Evolutionary conservation across 2,888 invertebrate species (phyloP).

Genomic region (Sphaerophoria rueppellii): DNA sequence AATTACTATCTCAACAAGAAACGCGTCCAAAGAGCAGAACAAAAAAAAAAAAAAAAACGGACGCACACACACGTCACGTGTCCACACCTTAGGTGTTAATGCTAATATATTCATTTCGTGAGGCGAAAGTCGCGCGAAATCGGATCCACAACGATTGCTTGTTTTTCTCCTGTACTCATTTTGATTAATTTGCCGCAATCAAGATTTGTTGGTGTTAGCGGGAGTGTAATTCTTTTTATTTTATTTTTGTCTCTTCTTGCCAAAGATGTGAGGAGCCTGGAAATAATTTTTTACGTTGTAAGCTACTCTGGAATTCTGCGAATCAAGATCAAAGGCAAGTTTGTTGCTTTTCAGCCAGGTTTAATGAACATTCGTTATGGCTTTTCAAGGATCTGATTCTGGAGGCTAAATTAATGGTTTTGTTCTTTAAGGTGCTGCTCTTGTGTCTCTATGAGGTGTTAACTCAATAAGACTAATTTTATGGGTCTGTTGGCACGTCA

Average conservation of each 20-base stretch:
- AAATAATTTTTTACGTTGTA: conserved; percentile 1
- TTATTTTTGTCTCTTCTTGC: conserved; percentile 9
- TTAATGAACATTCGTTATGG: conserved; percentile 68
- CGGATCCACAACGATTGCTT: conserved; percentile 37
- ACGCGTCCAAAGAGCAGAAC: neutral
- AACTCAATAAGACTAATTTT: conserved; percentile 73
- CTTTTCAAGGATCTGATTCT: conserved; percentile 55
- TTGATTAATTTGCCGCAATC: conserved; percentile 73
- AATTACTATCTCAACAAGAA: conserved; percentile 54
- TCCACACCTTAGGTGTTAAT: conserved; percentile 71
- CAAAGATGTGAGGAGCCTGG: conserved; percentile 27
- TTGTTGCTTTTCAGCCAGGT: conserved; percentile 1
- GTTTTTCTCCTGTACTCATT: conserved; percentile 57
- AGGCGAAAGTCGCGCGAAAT: conserved; percentile 57
- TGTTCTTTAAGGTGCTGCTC: conserved; percentile 38
- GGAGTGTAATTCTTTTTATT: conserved; percentile 51
- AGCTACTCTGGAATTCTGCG: conserved; percentile 7
- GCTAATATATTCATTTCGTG: conserved; percentile 71
- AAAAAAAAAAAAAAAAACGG: no score
- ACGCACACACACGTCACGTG: conserved; percentile 38
- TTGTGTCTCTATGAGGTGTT: conserved; percentile 67
- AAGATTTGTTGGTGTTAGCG: conserved; percentile 60
- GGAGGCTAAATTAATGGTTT: conserved; percentile 57
- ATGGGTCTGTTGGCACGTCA: conserved; percentile 70
- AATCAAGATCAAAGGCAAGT: conserved; percentile 67